phyloP scores from a whole-genome alignment of 2,797 vertebrate genomes.

The Pelochelys cantorii region DNA sequence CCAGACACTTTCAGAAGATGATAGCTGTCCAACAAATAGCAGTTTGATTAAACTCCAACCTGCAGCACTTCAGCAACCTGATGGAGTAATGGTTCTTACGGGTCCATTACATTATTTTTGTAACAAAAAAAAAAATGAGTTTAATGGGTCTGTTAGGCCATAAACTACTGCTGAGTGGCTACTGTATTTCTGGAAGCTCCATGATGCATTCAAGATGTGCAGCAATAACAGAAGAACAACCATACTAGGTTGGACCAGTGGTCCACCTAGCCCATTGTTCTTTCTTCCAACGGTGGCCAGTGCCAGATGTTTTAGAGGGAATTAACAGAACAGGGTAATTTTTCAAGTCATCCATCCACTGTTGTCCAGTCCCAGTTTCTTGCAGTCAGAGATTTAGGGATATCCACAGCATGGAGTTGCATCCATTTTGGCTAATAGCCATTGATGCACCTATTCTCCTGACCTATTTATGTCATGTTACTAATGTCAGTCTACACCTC shows the following conservation, averaged over 20 bases:
- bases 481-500: neutral
- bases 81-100: neutral
- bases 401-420: neutral
- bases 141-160: neutral
- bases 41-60: neutral
- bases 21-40: neutral
- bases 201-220: neutral
- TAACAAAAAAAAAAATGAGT: neutral
- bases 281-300: neutral
- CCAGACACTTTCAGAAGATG: neutral
- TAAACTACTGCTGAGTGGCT: neutral
- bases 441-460: neutral
- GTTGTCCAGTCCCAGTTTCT: neutral
- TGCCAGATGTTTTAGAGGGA: neutral
- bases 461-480: neutral
- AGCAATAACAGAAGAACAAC: neutral
- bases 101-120: neutral
- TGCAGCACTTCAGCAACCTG: neutral
- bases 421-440: neutral
- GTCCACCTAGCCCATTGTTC: neutral
- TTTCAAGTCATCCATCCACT: neutral
- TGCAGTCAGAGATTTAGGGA: neutral
- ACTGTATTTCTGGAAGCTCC: neutral
- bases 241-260: neutral
- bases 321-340: neutral